Conservation (phyloP, 2,888 invertebrate species). For the Macropis europaea region DNA sequence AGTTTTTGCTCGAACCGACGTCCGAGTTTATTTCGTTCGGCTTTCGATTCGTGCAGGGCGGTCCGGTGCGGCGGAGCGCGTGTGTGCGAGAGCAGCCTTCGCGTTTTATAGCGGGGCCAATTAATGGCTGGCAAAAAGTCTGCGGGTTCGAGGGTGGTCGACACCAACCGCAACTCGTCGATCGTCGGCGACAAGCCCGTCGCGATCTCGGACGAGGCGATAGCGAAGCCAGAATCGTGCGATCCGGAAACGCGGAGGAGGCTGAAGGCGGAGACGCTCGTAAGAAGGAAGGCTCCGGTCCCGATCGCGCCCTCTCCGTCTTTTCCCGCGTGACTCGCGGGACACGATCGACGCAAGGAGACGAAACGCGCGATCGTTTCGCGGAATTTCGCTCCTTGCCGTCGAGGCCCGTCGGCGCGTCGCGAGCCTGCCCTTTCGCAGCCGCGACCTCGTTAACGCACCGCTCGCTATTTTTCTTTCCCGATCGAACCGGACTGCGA, state of each 20-base stretch:
- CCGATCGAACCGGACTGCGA: not conserved
- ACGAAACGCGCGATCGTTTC: constrained; percentile 71
- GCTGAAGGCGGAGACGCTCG: too few relatives aligned
- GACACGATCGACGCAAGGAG: constrained; percentile 60
- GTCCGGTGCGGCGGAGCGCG: constrained; percentile 44
- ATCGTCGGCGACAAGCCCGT: too few relatives aligned
- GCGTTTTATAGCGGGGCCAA: constrained; percentile 77
- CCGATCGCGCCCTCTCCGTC: too few relatives aligned
- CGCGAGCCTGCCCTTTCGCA: constrained; percentile 43
- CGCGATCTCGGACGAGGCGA: not conserved
- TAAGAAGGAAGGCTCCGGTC: too few relatives aligned
- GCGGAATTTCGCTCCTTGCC: constrained; percentile 74
- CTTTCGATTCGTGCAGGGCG: constrained; percentile 67
- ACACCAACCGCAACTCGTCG: constrained; percentile 59
- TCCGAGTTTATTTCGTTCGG: constrained; percentile 70
- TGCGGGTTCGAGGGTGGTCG: constrained; percentile 76
- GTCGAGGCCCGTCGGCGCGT: constrained; percentile 25
- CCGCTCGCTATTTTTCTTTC: constrained; percentile 4
- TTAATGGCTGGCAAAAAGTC: constrained; percentile 75
- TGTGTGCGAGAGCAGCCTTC: constrained; percentile 52
- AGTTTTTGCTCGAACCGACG: constrained; percentile 73
- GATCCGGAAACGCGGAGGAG: not conserved
- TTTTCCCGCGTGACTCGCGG: too few relatives aligned
- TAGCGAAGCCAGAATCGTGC: not conserved
- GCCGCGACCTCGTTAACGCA: constrained; percentile 43